Base-by-base conservation (phyloP, 2,888 invertebrate species). In the Melanotus villosus region DNA sequence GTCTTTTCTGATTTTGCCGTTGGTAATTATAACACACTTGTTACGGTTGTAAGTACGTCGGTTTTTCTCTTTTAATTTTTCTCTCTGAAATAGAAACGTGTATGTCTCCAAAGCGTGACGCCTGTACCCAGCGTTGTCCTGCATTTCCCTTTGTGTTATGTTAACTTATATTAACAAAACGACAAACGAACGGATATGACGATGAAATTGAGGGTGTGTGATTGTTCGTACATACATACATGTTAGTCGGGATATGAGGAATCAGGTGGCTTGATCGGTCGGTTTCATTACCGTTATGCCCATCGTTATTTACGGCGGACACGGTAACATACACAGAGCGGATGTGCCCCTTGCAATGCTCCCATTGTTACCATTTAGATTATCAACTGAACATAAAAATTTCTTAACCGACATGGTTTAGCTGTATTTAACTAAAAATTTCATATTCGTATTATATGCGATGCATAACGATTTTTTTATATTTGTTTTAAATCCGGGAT, bases 241-340 rank as follows among this genome's bases (percentile, higher is more conserved):
- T n/a, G n/a, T n/a, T n/a, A n/a, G n/a, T 18, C 14, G 38, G 30
- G 26, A 14, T 38, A 41, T 56, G 38, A 26, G 38, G 38, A 36
- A 38, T 50, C 64, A 54, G 64, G 54, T 64, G 56, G 54, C 41
- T 52, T 52, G 50, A 47, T 66, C 41, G 23, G 59, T 6, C 43
- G 12, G 59, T 52, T 47, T 58, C 38, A 52, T 59, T 57, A 68
- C 68, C 58, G 68, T 68, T 68, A 68, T 26, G 34, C 19, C 45
- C 57, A 64, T 68, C 38, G 38, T 63, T 64, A 63, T 70, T 65
- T 65, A 65, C 47, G 43, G 56, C 57, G 63, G 64, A 60, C 71
- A 65, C 59, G 68, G 68, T 65, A 70, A 65, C 64, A 68, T 58
- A 64, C 64, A 52, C 64, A 59, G 34, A 64, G 64, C 67, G 71